Evolutionary conservation across 2,113 vertebrate genomes (phyloP), one percentile per base, ranked within the genome.

Genomic region (Mionectes macconnelli): DNA sequence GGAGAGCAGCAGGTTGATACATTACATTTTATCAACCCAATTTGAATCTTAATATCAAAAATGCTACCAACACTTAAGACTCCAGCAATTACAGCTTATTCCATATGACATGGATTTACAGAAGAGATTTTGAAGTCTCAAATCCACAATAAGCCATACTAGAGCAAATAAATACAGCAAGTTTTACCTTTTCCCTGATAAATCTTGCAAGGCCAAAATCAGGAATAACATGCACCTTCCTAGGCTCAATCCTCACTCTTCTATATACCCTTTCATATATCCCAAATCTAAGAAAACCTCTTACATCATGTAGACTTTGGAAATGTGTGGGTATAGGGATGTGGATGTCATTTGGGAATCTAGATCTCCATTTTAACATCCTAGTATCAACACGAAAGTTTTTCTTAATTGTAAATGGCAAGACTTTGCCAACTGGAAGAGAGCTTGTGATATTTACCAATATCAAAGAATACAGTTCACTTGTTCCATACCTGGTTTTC

Each of bases 201-300:
- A 59, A 87, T 39, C 77, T 78, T n/a, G 83, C 1, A 4, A 23
- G 31, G 16, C 18, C n/a, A 39, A 87, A 93, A 74, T 2, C 52
- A 81, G 37, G 86, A 89, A 59, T 6, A 62, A 74, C 2, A 37
- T 5, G 2, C 4, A 77, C 14, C 17, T 73, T 81, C 14, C 19
- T 25, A 63, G 39, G 42, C 15, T 81, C 53, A 23, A 60, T 76
- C 19, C 18, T 68, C 23, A 2, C 30, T 68, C 22, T 60, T 75
- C 52, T 59, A 3, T 9, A 60, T 28, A 18, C 4, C 5, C 39
- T 40, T 72, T 52, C 9, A 49, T 16, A 14, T 12, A 68, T 19
- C 8, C 5, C 12, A 83, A 42, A 31, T n/a, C 23, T 9, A n/a
- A 49, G 57, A 64, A 35, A 1, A 0, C 2, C 8, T 55, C 55